Percentiles rank a stretch among this genome's conserved stretches.
phyloP scores from a whole-genome alignment of 1,140 invertebrate genomes.

The Delia radicum region DNA sequence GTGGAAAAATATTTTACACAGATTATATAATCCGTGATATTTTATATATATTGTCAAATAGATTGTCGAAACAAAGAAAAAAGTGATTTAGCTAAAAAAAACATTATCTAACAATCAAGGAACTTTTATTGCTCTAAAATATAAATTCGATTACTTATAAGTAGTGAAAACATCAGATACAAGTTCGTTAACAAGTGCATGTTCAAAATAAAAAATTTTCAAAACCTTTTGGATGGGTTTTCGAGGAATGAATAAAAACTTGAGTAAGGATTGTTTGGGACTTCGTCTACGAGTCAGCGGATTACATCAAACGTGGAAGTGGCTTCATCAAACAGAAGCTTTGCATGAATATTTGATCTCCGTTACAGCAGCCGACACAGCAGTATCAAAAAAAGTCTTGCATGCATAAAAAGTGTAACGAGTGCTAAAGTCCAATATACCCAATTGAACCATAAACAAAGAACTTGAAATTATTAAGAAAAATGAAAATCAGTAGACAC shows the following conservation, averaged over 20 bases:
- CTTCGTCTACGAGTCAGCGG: slow-evolving; percentile 79
- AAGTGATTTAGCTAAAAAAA: too few relatives aligned
- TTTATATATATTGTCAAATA: too few relatives aligned
- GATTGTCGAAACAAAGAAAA: too few relatives aligned
- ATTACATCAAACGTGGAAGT: slow-evolving; percentile 89
- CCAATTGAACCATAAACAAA: background rate
- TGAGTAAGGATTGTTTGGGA: slow-evolving; percentile 77
- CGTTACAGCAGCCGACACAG: slow-evolving; percentile 71
- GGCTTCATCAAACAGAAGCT: slow-evolving; percentile 84
- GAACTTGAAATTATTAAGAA: background rate
- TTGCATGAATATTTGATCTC: slow-evolving; percentile 83
- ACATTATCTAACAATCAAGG: too few relatives aligned
- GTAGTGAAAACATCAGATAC: background rate
- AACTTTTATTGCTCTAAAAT: too few relatives aligned
- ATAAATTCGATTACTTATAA: background rate
- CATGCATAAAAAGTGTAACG: slow-evolving; percentile 15
- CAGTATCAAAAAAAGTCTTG: slow-evolving; percentile 27
- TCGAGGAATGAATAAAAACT: slow-evolving; percentile 78
- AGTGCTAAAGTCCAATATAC: slow-evolving; percentile 18
- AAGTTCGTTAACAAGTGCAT: background rate
- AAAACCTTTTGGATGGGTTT: slow-evolving; percentile 46
- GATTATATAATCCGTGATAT: background rate
- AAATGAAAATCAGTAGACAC: slow-evolving; percentile 13
- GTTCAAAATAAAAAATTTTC: slow-evolving; percentile 5
- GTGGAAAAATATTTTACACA: background rate